phyloP scores from a whole-genome alignment of 2,888 invertebrate species.

The Agriopis leucophaearia region DNA sequence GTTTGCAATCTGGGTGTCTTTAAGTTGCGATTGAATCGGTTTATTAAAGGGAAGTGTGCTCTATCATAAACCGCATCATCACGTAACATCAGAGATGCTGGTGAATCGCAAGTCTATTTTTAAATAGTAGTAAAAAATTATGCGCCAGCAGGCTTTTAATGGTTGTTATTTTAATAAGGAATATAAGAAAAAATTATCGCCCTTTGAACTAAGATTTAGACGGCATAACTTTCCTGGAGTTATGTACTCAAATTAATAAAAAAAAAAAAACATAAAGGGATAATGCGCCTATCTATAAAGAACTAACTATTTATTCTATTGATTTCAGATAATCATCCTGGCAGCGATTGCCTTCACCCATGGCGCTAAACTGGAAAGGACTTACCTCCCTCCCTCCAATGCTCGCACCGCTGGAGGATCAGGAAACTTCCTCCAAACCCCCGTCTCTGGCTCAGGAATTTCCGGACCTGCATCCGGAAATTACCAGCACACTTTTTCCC shows the following conservation, averaged over 20 bases:
- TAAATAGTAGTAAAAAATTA: no score
- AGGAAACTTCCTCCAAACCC: slow-evolving; percentile 65
- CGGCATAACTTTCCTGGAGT: no score
- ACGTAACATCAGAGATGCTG: no score
- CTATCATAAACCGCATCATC: no score
- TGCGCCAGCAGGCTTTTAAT: no score
- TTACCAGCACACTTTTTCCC: slow-evolving; percentile 38
- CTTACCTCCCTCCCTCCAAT: slow-evolving; percentile 73
- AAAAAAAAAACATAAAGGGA: not conserved
- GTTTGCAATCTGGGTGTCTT: no score
- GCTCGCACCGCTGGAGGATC: slow-evolving; percentile 66
- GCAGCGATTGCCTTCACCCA: slow-evolving; percentile 64
- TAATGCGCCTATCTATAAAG: not conserved
- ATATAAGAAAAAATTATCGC: no score
- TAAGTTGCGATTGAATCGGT: no score
- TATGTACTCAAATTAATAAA: not conserved
- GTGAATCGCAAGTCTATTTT: no score
- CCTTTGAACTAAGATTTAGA: no score
- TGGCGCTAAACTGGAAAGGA: slow-evolving; percentile 73
- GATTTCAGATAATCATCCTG: slow-evolving; percentile 67
- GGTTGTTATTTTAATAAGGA: no score
- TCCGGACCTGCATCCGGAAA: slow-evolving; percentile 25
- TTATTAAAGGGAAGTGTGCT: no score
- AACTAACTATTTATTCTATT: not conserved
- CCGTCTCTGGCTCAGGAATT: slow-evolving; percentile 41